phyloP scores from a whole-genome alignment of 30 jellyfish, hydroid and myxozoan species.

The Hydra vulgaris region DNA sequence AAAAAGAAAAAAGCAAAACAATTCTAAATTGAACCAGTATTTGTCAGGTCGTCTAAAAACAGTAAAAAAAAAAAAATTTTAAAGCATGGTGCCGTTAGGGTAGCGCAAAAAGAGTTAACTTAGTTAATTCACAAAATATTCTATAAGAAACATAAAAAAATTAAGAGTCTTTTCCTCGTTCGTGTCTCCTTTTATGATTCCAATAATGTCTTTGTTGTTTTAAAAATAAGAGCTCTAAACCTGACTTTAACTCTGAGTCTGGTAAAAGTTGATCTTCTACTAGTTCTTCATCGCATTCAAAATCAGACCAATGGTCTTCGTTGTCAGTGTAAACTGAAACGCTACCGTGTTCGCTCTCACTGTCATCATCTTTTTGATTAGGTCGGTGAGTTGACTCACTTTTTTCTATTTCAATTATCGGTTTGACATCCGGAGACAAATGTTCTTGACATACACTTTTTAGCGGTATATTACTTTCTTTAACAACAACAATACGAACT shows the following conservation, averaged over 20 bases:
- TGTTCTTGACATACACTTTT: not conserved
- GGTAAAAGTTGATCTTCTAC: constrained; percentile 90
- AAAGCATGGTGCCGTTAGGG: no score
- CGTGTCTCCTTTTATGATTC: constrained; percentile 55
- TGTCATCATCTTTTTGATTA: not conserved
- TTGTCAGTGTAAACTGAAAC: constrained; percentile 19
- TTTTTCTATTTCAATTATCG: not conserved
- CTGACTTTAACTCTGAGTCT: constrained; percentile 71
- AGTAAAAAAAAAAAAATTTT: no score
- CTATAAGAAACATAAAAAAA: not conserved
- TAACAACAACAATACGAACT: constrained; percentile 39
- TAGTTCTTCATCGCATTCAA: constrained; percentile 70
- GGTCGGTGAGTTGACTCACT: not conserved
- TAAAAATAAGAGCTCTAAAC: constrained; percentile 69
- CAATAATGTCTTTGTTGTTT: constrained; percentile 89
- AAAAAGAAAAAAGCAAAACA: no score
- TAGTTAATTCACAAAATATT: not conserved
- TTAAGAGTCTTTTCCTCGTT: constrained; percentile 16
- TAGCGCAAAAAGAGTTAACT: no score
- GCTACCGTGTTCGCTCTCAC: constrained; percentile 22
- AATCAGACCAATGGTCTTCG: constrained; percentile 40
- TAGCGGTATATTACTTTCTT: not conserved
- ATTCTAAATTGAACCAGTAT: no score
- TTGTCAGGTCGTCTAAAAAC: no score
- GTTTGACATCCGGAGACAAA: constrained; percentile 7